These are phyloP conservation scores for Strongylocentrotus purpuratus DNA, from an alignment of 35 echinoderm and acorn worm species.

Conservation along the genomic window DNA sequence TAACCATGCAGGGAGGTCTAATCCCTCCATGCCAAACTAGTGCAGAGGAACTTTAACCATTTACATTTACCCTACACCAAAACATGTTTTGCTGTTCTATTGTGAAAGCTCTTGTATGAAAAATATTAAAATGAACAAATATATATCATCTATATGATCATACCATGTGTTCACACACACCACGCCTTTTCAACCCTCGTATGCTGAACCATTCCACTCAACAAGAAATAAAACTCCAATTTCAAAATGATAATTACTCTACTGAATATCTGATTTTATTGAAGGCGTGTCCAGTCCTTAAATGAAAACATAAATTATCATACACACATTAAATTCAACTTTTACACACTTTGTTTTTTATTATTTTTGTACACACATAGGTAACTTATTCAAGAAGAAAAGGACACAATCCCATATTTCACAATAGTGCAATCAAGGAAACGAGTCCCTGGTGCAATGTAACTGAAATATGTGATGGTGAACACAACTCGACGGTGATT, in stretches of 20 bases:
- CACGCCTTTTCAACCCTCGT: too few relatives aligned
- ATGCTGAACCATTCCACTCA: not conserved
- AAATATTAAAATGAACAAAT: too few relatives aligned
- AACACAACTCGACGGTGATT: not conserved
- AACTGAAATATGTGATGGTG: not conserved
- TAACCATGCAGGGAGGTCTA: too few relatives aligned
- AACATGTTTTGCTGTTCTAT: too few relatives aligned
- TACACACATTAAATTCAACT: slow-evolving; percentile 34
- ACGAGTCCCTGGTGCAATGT: not conserved
- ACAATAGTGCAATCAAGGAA: not conserved
- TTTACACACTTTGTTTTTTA: slow-evolving; percentile 36
- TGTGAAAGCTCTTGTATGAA: too few relatives aligned
- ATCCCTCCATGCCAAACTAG: too few relatives aligned
- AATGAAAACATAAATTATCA: slow-evolving; percentile 46
- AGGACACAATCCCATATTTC: not conserved
- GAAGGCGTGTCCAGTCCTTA: slow-evolving; percentile 48
- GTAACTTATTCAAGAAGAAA: not conserved
- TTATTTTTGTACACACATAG: slow-evolving; percentile 8
- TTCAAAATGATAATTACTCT: not conserved
- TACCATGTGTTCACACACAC: too few relatives aligned
- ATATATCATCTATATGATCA: too few relatives aligned
- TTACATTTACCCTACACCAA: too few relatives aligned
- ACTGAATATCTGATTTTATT: slow-evolving; percentile 55
- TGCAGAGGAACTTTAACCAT: too few relatives aligned
- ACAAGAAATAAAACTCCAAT: not conserved